phyloP scores from a whole-genome alignment of 2,113 vertebrate genomes.

The Suricata suricatta region DNA sequence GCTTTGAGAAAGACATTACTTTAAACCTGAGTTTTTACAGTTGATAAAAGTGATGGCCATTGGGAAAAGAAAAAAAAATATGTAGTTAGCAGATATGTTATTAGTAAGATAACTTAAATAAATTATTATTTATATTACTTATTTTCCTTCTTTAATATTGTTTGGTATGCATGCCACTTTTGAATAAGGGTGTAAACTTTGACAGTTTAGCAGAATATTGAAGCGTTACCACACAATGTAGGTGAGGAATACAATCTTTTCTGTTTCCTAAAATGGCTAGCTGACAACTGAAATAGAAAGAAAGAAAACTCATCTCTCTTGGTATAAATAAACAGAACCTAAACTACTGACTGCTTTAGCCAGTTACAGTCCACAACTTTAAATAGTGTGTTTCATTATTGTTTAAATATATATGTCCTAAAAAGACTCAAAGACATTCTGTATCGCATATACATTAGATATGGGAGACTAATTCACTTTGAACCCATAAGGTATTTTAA shows the following conservation, averaged over 20 bases:
- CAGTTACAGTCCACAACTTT: not conserved
- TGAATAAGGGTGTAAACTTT: slow-evolving; percentile 55
- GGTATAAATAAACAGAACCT: slow-evolving; percentile 45
- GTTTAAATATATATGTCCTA: not conserved
- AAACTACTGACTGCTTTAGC: not conserved
- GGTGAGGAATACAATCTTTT: slow-evolving; percentile 7
- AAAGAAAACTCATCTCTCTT: not conserved
- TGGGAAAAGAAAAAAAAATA: slow-evolving; percentile 62
- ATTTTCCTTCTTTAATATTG: slow-evolving; percentile 56
- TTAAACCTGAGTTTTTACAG: slow-evolving; percentile 44
- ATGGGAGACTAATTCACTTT: not conserved
- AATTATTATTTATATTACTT: slow-evolving; percentile 58
- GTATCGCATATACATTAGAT: not conserved
- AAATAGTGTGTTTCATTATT: not conserved
- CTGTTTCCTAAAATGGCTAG: slow-evolving; percentile 36
- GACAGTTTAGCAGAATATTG: slow-evolving; percentile 33
- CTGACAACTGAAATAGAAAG: slow-evolving; percentile 39
- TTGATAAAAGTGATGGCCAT: slow-evolving; percentile 31
- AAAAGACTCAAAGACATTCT: slow-evolving; percentile 9
- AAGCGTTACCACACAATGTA: not conserved
- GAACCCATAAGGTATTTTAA: not conserved
- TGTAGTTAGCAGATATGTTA: not conserved
- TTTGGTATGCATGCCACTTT: slow-evolving; percentile 34
- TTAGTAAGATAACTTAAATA: slow-evolving; percentile 45
- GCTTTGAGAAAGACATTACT: slow-evolving; percentile 50